Evolutionary conservation across 2,113 vertebrate genomes (phyloP).

Genomic region (Tachycineta bicolor): DNA sequence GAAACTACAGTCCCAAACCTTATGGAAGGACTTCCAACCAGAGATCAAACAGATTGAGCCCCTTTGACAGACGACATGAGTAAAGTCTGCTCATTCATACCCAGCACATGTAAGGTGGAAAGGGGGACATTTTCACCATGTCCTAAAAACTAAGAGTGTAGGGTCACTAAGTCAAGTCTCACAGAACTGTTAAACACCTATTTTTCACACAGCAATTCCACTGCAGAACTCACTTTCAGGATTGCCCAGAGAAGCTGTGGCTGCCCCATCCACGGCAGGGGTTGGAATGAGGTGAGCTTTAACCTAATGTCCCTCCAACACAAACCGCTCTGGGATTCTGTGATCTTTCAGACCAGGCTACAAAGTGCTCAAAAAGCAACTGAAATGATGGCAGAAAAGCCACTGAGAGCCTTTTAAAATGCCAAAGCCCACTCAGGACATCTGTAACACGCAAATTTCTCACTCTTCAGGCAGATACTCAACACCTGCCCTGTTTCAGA

Average conservation of each 20-base stretch:
- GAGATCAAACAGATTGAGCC: neutral
- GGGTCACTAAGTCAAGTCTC: neutral
- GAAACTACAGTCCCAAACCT: neutral
- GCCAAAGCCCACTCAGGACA: neutral
- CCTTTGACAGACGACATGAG: neutral
- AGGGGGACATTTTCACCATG: neutral
- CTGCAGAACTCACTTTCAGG: neutral
- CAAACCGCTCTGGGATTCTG: neutral
- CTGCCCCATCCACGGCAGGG: neutral
- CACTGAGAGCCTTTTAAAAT: neutral
- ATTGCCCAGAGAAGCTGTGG: neutral
- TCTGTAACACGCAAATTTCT: neutral
- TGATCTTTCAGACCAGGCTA: neutral
- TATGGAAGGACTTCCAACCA: accelerated
- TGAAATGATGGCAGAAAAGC: neutral
- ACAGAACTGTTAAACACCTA: neutral
- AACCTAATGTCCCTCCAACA: neutral
- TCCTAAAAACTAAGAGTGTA: neutral
- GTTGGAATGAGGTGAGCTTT: accelerated
- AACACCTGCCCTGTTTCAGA: neutral
- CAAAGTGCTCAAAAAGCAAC: neutral
- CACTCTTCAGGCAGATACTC: neutral
- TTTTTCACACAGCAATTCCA: neutral
- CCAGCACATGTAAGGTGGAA: neutral
- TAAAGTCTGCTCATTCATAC: neutral